Base-by-base conservation (phyloP, 2,797 vertebrate species). In the Anas acuta region DNA sequence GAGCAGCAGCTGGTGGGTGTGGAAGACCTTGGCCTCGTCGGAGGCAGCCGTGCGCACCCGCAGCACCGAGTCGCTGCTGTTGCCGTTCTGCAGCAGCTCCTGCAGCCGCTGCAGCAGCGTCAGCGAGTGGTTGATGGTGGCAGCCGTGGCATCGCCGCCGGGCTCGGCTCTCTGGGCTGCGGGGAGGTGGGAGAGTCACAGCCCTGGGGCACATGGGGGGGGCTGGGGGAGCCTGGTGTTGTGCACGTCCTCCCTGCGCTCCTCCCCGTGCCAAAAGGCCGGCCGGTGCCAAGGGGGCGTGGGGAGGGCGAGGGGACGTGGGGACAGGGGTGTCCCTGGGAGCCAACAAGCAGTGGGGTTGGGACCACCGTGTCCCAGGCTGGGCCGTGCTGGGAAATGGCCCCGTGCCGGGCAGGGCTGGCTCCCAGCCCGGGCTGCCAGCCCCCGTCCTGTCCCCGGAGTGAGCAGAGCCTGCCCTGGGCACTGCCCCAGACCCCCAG, bases 101-200 rank as follows among this genome's bases (percentile, higher is more conserved):
- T 99, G 99, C 97, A 99, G 97, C 39, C 98, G 98, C 96, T 99
- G 98, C 92, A 99, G 98, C 97, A 99, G 97, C 37, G 93, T 97
- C 98, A 99, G 98, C 5, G 99, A 99, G 97, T 99, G 99, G 97
- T 99, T 99, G 96, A 99, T 98, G 82, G 99, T 96, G 57, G 98
- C 97, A 12, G 96, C 97, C 0, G 95, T 75, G 10, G 98, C 92
- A 18, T 97, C 98, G 6, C 98, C 98, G 1, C 98, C 57, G 0
- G 96, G 72, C 4, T 96, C 97, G 1, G 97, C 97, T 97, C 98
- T 99, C 96, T 99, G 97, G 41, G 98, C 98, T 98, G 98, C 70
- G 95, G 92, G n/a, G 88, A 92, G 28, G 73, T 1, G 18, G 87
- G 71, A 93, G 39, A 4, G 15, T 61, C 47, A 45, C 53, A 70